Evolutionary conservation across 2,888 invertebrate genomes (phyloP).

Genomic region (Pandemis corylana): DNA sequence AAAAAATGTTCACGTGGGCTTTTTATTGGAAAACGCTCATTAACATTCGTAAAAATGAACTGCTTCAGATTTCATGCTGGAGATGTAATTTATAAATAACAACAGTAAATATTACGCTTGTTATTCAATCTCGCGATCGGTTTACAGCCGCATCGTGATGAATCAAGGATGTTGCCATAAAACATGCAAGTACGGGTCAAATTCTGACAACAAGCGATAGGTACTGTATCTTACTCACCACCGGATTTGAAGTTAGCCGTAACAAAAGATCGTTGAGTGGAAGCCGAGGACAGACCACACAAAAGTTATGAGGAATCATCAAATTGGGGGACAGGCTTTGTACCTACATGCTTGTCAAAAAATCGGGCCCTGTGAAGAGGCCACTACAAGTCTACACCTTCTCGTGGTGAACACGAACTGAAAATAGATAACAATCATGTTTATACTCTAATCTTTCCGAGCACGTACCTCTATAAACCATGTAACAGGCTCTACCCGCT

Average conservation of each 20-base stretch:
- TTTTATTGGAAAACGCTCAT: no score
- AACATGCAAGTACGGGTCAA: neutral
- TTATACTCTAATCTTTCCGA: neutral
- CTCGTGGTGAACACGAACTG: neutral
- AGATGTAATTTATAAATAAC: neutral
- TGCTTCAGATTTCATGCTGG: no score
- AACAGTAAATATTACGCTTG: neutral
- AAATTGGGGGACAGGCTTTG: neutral
- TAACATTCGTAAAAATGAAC: no score
- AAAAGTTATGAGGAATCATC: neutral
- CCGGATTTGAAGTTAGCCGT: neutral
- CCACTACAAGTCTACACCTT: neutral
- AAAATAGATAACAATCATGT: neutral
- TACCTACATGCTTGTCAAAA: neutral
- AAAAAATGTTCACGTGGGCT: no score
- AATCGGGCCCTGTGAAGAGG: conserved; percentile 3
- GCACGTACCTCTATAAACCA: conserved; percentile 1
- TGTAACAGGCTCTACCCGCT: neutral
- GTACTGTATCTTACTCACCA: neutral
- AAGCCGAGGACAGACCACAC: neutral
- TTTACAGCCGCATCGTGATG: neutral
- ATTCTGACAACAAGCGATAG: neutral
- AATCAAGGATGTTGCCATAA: neutral
- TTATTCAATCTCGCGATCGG: neutral
- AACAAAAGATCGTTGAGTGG: conserved; percentile 3